Percentiles rank a stretch among this genome's conserved stretches.
These are phyloP conservation scores for Lepus europaeus DNA, from an alignment of 2,113 vertebrate genomes.

Conservation along the genomic window DNA sequence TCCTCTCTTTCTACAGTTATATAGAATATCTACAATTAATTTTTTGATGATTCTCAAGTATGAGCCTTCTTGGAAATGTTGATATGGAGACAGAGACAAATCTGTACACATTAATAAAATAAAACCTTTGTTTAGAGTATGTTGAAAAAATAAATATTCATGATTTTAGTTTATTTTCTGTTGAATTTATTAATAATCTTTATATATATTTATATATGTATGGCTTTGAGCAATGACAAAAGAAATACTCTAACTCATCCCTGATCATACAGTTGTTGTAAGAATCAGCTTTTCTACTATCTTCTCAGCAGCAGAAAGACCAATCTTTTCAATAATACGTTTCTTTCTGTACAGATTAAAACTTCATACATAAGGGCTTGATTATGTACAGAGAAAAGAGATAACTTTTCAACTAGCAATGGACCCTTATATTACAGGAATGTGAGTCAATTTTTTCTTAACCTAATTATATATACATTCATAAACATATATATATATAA, in stretches of 20 bases:
- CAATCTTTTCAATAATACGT: conserved; percentile 88
- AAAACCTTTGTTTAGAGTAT: conserved; percentile 73
- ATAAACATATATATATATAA: conserved; percentile 86
- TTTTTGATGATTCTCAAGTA: conserved; percentile 27
- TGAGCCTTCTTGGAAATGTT: conserved; percentile 31
- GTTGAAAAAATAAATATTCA: conserved; percentile 83
- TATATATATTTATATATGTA: conserved; percentile 89
- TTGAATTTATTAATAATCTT: conserved; percentile 91
- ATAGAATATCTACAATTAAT: conserved; percentile 25
- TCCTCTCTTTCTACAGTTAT: not conserved
- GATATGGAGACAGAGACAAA: conserved; percentile 50
- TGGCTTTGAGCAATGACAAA: conserved; percentile 93
- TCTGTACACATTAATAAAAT: conserved; percentile 56
- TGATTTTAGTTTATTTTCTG: conserved; percentile 86
- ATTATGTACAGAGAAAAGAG: conserved; percentile 90
- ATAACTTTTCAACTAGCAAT: conserved; percentile 87
- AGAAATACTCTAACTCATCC: conserved; percentile 88
- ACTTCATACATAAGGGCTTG: conserved; percentile 86
- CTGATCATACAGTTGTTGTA: conserved; percentile 88
- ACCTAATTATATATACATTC: conserved; percentile 88
- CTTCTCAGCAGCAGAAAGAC: conserved; percentile 87
- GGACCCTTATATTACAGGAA: conserved; percentile 90
- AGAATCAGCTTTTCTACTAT: conserved; percentile 84
- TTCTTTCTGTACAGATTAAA: conserved; percentile 90
- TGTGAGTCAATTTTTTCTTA: conserved; percentile 86